phyloP scores from a whole-genome alignment of 2,888 invertebrate genomes.

The Rhogogaster chlorosoma region DNA sequence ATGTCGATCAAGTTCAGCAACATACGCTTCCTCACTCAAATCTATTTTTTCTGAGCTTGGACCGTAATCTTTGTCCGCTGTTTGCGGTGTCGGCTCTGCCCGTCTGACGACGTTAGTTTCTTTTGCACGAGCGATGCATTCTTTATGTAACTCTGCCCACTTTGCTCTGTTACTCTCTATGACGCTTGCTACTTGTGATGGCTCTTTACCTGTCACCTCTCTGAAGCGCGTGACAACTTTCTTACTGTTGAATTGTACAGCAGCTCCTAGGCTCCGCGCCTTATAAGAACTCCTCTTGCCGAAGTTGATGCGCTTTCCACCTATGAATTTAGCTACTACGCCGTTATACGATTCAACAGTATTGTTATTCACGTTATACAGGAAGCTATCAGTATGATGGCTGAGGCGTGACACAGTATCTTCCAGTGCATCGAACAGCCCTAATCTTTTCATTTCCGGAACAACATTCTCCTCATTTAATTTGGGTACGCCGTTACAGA shows the following conservation, averaged over 20 bases:
- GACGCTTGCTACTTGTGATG: constrained; percentile 3
- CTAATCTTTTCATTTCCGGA: constrained; percentile 43
- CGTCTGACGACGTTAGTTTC: no score
- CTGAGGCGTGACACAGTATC: no score
- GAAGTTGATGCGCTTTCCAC: constrained; percentile 52
- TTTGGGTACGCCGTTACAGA: constrained; percentile 46
- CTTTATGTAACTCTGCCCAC: neutral
- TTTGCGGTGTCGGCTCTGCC: no score
- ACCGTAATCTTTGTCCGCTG: no score
- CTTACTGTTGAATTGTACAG: constrained; percentile 35
- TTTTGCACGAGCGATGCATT: neutral
- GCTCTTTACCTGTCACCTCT: neutral
- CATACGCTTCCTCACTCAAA: no score
- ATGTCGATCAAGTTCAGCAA: no score
- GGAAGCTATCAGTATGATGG: no score
- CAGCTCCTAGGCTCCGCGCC: constrained; percentile 43
- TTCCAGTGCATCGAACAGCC: no score
- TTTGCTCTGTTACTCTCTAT: neutral
- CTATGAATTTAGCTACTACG: constrained; percentile 52
- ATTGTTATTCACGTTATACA: no score
- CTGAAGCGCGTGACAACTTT: neutral
- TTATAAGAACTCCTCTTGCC: constrained; percentile 45
- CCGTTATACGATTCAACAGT: constrained; percentile 53
- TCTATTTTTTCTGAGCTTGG: no score
- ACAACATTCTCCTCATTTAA: constrained; percentile 45